Conservation (phyloP, 2,113 vertebrate genomes). For the Myrmophylax atrothorax region DNA sequence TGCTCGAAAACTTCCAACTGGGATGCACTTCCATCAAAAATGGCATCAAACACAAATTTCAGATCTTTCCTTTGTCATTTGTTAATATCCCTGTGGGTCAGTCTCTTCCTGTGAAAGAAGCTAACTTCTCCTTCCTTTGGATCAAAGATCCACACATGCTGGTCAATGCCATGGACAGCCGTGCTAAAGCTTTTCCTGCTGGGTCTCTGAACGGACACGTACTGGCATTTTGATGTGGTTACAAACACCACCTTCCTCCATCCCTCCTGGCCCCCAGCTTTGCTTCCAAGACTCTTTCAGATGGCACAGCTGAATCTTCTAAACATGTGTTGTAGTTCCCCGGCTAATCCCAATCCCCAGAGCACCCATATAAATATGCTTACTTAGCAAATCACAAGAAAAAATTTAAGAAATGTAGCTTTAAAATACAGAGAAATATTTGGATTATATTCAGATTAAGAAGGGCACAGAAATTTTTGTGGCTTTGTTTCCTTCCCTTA, state of each 20-base stretch:
- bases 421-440: background rate
- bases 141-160: conserved; percentile 91
- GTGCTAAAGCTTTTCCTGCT: conserved; percentile 82
- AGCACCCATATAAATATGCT: too few relatives aligned
- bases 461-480: background rate
- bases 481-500: background rate
- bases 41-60: conserved; percentile 92
- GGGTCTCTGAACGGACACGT: conserved; percentile 87
- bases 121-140: conserved; percentile 86
- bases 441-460: background rate
- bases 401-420: background rate
- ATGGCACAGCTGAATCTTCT: too few relatives aligned
- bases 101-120: conserved; percentile 84
- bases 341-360: too few relatives aligned
- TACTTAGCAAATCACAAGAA: background rate
- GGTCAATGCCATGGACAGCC: conserved; percentile 90
- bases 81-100: conserved; percentile 78
- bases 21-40: conserved; percentile 86
- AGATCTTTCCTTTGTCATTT: conserved; percentile 90
- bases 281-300: too few relatives aligned
- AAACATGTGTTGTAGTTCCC: too few relatives aligned
- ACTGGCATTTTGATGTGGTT: conserved; percentile 92
- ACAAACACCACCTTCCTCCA: conserved; percentile 76
- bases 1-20: conserved; percentile 90
- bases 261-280: too few relatives aligned